These are phyloP conservation scores for Danio choprae DNA, from an alignment of 2,797 vertebrate species.

Conservation along the genomic window DNA sequence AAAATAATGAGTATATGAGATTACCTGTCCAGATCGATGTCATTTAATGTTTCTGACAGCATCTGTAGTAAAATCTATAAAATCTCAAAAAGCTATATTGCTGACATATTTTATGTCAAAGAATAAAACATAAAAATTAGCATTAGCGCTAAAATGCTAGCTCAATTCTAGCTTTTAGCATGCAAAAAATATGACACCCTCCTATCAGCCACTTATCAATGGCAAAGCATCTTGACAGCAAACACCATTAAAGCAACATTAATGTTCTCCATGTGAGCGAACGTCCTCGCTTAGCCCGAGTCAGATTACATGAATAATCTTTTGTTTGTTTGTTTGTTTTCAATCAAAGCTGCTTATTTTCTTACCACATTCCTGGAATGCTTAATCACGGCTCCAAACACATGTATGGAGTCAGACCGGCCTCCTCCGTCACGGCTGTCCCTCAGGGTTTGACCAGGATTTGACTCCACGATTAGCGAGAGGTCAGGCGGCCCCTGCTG, in stretches of 20 bases:
- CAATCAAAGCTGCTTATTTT: constrained; percentile 43
- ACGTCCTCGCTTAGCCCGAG: constrained; percentile 27
- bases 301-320: constrained; percentile 49
- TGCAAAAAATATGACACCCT: neutral
- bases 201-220: neutral
- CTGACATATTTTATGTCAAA: neutral
- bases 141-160: neutral
- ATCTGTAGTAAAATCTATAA: neutral
- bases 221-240: neutral
- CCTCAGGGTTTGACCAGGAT: constrained; percentile 39
- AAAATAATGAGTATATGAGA: neutral
- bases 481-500: constrained; percentile 44
- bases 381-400: constrained; percentile 40
- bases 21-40: too few species aligned
- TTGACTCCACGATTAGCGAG: constrained; percentile 38
- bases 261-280: constrained; percentile 41
- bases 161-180: neutral
- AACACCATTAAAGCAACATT: neutral
- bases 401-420: constrained; percentile 40
- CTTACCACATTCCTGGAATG: constrained; percentile 42
- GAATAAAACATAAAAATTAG: neutral
- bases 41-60: neutral
- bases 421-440: constrained; percentile 43
- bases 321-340: constrained; percentile 40
- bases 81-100: neutral